Conservation (phyloP, 2,113 vertebrate genomes). For the Merops nubicus region DNA sequence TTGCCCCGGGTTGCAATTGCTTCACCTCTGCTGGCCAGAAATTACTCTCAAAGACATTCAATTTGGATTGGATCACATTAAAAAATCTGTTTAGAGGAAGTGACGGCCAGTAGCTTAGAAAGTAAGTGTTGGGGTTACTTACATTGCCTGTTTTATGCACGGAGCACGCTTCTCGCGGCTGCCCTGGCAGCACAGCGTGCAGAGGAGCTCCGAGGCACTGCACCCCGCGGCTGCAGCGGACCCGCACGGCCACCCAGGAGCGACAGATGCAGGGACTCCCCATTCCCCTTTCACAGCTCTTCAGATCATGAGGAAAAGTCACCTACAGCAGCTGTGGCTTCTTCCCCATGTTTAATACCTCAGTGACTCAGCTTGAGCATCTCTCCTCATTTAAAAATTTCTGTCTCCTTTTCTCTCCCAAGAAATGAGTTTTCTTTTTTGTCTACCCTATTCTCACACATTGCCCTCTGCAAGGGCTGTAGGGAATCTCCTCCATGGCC, state of each 20-base stretch:
- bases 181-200: rapidly evolving
- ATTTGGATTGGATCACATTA: neutral
- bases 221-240: rapidly evolving
- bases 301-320: neutral
- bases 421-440: neutral
- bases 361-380: neutral
- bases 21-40: neutral
- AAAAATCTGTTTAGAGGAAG: neutral
- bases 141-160: rapidly evolving
- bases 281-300: neutral
- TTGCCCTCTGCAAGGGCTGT: rapidly evolving
- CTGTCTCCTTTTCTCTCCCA: neutral
- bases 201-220: rapidly evolving
- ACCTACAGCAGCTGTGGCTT: neutral
- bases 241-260: rapidly evolving
- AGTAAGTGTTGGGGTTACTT: neutral
- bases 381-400: neutral
- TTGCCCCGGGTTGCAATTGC: neutral
- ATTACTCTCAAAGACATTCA: neutral
- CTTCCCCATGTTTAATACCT: neutral
- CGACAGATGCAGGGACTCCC: neutral
- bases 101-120: neutral
- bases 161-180: rapidly evolving
- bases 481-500: neutral
- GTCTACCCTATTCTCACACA: neutral